Percentiles rank a stretch among this genome's conserved stretches.
Evolutionary conservation across 2,888 invertebrate species (phyloP).

Genomic region (Bombylius discolor): DNA sequence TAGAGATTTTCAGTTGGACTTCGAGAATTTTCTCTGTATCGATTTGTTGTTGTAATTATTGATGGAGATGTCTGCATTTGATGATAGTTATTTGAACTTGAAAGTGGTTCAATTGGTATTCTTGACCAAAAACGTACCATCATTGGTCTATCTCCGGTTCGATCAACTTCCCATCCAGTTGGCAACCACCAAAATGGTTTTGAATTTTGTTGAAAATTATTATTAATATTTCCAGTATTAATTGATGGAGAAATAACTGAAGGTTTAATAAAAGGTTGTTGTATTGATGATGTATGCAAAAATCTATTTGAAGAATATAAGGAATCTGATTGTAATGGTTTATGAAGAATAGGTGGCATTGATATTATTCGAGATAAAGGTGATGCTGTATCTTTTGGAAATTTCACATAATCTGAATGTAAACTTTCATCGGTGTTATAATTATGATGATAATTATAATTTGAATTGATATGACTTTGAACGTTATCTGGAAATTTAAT

Average conservation of each 20-base stretch:
- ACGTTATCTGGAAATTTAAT: slow-evolving; percentile 6
- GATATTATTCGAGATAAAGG: background rate
- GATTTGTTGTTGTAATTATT: slow-evolving; percentile 4
- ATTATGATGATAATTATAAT: background rate
- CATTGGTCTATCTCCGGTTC: slow-evolving; percentile 24
- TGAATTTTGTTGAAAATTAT: slow-evolving; percentile 7
- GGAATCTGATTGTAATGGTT: background rate
- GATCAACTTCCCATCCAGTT: slow-evolving; percentile 27
- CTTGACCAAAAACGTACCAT: slow-evolving; percentile 29
- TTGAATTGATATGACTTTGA: background rate
- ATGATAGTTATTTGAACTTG: background rate
- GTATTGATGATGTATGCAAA: background rate
- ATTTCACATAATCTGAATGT: slow-evolving; percentile 5
- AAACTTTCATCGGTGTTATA: background rate
- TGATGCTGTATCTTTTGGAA: slow-evolving; percentile 8
- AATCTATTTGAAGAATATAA: background rate
- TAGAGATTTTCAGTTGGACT: slow-evolving; percentile 15
- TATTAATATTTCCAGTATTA: background rate
- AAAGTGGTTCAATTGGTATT: slow-evolving; percentile 11
- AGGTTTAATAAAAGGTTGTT: slow-evolving; percentile 12
- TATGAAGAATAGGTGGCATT: background rate
- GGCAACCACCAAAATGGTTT: slow-evolving; percentile 35
- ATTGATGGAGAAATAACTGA: slow-evolving; percentile 12
- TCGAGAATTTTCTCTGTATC: slow-evolving; percentile 13
- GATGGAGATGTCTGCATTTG: background rate